Conservation (phyloP, 1,140 invertebrate genomes). For the Lepidotrigona ventralis region DNA sequence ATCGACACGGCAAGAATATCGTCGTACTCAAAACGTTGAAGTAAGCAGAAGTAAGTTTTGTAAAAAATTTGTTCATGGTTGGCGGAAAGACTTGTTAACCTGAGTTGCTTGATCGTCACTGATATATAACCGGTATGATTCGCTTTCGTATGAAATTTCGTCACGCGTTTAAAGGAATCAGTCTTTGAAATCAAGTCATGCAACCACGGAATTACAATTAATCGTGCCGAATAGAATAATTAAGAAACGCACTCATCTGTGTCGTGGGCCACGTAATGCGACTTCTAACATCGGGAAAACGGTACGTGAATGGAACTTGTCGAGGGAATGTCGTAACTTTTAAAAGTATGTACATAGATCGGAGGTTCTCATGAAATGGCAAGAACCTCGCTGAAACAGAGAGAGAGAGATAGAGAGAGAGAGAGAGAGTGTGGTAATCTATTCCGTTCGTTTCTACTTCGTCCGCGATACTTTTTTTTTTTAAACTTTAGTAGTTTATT, state of each 20-base stretch:
- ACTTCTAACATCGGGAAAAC: slow-evolving; percentile 34
- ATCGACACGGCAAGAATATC: background rate
- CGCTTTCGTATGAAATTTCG: background rate
- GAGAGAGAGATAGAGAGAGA: background rate
- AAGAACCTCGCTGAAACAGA: slow-evolving; percentile 15
- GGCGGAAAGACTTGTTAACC: background rate
- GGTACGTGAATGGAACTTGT: slow-evolving; percentile 6
- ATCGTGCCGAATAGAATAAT: slow-evolving; percentile 14
- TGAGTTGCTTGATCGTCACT: slow-evolving; percentile 28
- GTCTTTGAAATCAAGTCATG: slow-evolving; percentile 57
- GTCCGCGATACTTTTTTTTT: background rate
- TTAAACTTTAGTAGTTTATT: background rate
- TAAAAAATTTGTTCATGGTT: slow-evolving; percentile 24
- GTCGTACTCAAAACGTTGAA: background rate
- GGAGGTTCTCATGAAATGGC: slow-evolving; percentile 19
- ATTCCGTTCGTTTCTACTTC: slow-evolving; percentile 11
- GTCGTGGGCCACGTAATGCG: background rate
- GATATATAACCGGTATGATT: slow-evolving; percentile 12
- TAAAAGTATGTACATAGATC: slow-evolving; percentile 45
- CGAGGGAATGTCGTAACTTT: background rate
- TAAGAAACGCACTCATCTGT: background rate
- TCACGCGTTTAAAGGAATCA: slow-evolving; percentile 58
- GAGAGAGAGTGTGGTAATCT: slow-evolving; percentile 6
- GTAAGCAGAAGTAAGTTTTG: background rate
- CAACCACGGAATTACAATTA: slow-evolving; percentile 33